Evolutionary conservation across 2,797 vertebrate genomes (phyloP), one percentile per base, ranked within the genome.

Genomic region (Distichodus sexfasciatus): DNA sequence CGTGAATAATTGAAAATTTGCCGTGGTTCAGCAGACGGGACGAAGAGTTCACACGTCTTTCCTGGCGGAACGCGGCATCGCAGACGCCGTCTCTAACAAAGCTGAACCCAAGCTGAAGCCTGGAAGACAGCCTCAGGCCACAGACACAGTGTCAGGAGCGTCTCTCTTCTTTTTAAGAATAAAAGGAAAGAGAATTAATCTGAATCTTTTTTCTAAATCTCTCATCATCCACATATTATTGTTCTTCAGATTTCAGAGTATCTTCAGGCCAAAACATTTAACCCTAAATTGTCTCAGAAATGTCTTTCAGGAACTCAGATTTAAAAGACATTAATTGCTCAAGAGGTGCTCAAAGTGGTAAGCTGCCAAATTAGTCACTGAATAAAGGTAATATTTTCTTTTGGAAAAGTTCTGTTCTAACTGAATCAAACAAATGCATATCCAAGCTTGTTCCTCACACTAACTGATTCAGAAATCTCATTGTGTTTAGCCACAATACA

Each of bases 1-100:
- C 51, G 74, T 74, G 29, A 72, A 81, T 83, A 79, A 83, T 77
- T 84, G 51, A 77, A 76, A 71, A 69, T 50, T 50, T 76, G 47
- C 64, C 33, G 80, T 67, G 38, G 76, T 64, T 62, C 65, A 70
- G 57, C 38, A 63, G 35, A n/a, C 36, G 53, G 40, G 17, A 55
- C 33, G 38, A 44, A 70, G 28, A 70, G 48, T 69, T 61, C 67
- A 51, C 59, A 41, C 26, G 29, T 41, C 46, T 60, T 61, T 41
- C 2, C 5, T 48, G 51, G 24, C 48, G 8, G 46, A 61, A 28
- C 57, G 53, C 23, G 11, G 23, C 33, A 48, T 59, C 44, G 53
- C 57, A 53, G 46, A 53, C 53, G 47, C 28, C 57, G 44, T 61
- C 36, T 51, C 60, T 38, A 24, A 35, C 55, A 31, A 63, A 55